A percentile compares a stretch with the other conserved stretches of the same genome.
Conservation (phyloP, 2,797 vertebrate genomes). For the Hydrolagus colliei region DNA sequence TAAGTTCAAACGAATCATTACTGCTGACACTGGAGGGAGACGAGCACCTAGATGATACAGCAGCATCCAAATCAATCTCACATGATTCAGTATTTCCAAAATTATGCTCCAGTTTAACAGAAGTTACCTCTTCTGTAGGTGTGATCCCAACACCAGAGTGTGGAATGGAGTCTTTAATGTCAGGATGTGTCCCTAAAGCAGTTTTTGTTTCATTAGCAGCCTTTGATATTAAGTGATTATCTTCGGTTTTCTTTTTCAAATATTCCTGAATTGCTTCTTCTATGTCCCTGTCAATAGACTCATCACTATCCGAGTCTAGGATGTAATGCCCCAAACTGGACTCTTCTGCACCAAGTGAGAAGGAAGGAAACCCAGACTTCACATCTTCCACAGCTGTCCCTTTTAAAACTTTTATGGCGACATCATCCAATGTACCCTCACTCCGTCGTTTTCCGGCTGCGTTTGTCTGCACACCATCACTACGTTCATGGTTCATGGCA, state of each 20-base stretch:
- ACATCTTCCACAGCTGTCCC: constrained; percentile 32
- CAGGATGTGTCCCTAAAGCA: background rate
- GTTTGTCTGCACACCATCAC: constrained; percentile 53
- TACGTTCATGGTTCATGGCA: constrained; percentile 70
- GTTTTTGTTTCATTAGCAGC: background rate
- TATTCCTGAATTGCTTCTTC: constrained; percentile 95
- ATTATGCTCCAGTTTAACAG: background rate
- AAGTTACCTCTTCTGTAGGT: background rate
- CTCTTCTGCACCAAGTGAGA: constrained; percentile 26
- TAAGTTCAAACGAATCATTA: constrained; percentile 64
- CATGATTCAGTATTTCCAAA: background rate
- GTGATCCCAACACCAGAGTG: background rate
- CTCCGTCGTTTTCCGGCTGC: constrained; percentile 50
- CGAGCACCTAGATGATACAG: constrained; percentile 41
- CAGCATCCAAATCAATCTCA: background rate
- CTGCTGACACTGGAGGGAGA: constrained; percentile 61
- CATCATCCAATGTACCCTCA: constrained; percentile 41
- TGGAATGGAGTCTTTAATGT: background rate
- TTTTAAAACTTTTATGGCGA: background rate
- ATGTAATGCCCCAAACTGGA: constrained; percentile 44
- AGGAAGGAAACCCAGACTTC: constrained; percentile 36
- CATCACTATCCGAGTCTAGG: constrained; percentile 80
- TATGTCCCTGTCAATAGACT: constrained; percentile 86
- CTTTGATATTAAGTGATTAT: constrained; percentile 16
- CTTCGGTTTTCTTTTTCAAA: constrained; percentile 56